Evolutionary conservation across 2,113 vertebrate genomes (phyloP), one percentile per base, ranked within the genome.

Genomic region (Sebastes fasciatus): DNA sequence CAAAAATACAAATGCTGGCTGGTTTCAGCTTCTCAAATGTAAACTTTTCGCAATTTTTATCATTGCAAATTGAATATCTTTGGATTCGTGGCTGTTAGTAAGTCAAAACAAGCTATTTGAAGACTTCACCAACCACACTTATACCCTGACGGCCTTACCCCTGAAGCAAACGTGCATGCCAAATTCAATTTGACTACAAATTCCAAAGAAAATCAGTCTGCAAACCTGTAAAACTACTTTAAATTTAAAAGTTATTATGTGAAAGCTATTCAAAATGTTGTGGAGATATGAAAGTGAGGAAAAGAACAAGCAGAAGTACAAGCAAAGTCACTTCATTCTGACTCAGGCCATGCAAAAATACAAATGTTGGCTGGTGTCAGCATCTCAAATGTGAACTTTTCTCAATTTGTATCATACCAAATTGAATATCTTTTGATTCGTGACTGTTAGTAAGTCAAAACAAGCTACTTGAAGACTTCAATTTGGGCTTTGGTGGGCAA

Each of bases 141-240:
- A 64, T 3, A 85, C 60, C 86, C 8, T 34, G 26, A 64, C 46
- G 64, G 88, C 66, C 42, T 71, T 34, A 46, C 6, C 63, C 84
- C 42, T 9, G 13, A 46, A 66, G 80, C 52, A 77, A 83, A 74
- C 63, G 71, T 8, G 46, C 65, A 19, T 21, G 60, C 10, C 16
- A 57, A 49, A 64, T 52, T 40, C 42, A 61, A 52, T 62, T 81
- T 42, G 5, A 74, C 48, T 23, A 45, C 19, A 70, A 34, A 86
- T 69, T 83, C 57, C 54, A 71, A 45, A 45, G 1, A 46, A 83
- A 86, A 76, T 82, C 66, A 46, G 40, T 78, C 55, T 76, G 60
- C 0, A 60, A 71, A 85, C 72, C 11, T 69, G 40, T 76, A 45
- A 62, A 64, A 74, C 17, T 42, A 6, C 65, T 80, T 78, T 86